Evolutionary conservation across 2,113 vertebrate genomes (phyloP), one percentile per base, ranked within the genome.

Genomic region (Sarotherodon lohbergeri): DNA sequence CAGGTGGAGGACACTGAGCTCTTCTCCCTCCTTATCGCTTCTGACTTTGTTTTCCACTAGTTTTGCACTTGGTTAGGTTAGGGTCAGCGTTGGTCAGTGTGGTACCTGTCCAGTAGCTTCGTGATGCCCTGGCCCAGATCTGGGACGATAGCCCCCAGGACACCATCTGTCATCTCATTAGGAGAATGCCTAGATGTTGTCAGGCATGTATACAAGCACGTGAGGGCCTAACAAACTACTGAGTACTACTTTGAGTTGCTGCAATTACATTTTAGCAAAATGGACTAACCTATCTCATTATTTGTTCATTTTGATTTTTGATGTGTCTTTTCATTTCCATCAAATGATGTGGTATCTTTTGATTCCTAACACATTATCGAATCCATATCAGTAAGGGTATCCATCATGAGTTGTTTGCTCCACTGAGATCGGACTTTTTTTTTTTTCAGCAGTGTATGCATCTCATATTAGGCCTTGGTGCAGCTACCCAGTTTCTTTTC

Each of bases 321-420:
- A 63, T 19, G 59, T 11, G 59, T 63, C 17, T 63, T 36, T 36
- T 63, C 59, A 63, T 36, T 36, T 63, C 59, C 5, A n/a, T 63
- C 36, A 36, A 36, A n/a, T 63, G 4, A 63, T 7, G 59, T 63
- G 59, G 9, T 5, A 63, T 63, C 59, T 63, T 63, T 17, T 63
- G 36, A 63, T 63, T 63, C 59, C 59, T 36, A 36, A n/a, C 32
- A n/a, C 32, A 63, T 1, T 63, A 36, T 63, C 0, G 0, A 36
- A 36, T 63, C 59, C 59, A 63, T 1, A 63, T 63, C 59, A 63
- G 17, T 12, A 63, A 63, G 32, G 36, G 36, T 63, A 63, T 36
- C 17, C 59, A 63, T 36, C 1, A 0, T n/a, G 59, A n/a, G 32
- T 36, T 63, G 3, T 22, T 55, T 12, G 3, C 2, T 34, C 36